These are phyloP conservation scores for Tadarida brasiliensis DNA, from an alignment of 2,797 vertebrate species.

Conservation along the genomic window DNA sequence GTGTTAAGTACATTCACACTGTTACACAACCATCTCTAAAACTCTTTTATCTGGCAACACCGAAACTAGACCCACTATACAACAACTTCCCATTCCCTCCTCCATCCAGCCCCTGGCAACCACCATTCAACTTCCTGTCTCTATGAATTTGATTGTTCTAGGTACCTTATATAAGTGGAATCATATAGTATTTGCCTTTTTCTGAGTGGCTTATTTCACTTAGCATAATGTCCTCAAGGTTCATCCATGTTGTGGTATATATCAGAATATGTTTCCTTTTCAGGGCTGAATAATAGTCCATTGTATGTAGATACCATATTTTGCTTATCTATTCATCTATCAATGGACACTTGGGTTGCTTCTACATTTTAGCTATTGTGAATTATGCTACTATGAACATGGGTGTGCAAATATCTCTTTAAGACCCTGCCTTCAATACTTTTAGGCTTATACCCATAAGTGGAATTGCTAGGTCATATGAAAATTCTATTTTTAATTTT, in stretches of 20 bases:
- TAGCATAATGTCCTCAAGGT: neutral
- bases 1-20: neutral
- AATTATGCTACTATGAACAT: neutral
- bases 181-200: neutral
- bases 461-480: neutral
- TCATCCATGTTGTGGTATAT: neutral
- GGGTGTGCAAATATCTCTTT: neutral
- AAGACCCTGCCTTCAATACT: neutral
- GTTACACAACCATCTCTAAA: neutral
- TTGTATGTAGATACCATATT: neutral
- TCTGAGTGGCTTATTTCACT: neutral
- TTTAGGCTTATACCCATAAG: neutral
- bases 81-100: neutral
- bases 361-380: neutral
- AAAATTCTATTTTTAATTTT: neutral
- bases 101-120: neutral
- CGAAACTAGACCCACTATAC: neutral
- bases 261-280: neutral
- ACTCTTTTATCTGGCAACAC: neutral
- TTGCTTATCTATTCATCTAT: neutral
- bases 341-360: neutral
- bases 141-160: neutral
- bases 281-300: neutral
- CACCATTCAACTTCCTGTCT: neutral
- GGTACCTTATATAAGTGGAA: neutral